These are phyloP conservation scores for Rhagonycha fulva DNA, from an alignment of 2,888 invertebrate genomes.

Conservation along the genomic window DNA sequence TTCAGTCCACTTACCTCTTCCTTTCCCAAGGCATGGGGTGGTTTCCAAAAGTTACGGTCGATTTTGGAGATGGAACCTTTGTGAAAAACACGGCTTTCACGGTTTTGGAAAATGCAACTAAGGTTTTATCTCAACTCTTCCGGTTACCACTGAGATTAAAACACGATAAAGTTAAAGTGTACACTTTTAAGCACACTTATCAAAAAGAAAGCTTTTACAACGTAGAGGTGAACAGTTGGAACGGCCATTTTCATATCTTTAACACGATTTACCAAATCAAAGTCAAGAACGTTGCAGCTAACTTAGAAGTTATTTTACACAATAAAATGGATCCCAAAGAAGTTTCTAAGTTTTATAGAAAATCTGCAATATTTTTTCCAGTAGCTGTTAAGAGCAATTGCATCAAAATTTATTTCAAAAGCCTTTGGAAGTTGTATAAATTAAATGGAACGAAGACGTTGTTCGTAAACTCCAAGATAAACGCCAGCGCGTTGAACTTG, in stretches of 20 bases:
- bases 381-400: background rate
- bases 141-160: background rate
- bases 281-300: background rate
- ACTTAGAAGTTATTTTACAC: background rate
- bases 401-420: background rate
- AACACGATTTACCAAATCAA: background rate
- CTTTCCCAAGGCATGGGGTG: background rate
- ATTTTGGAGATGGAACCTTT: conserved; percentile 8
- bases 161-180: background rate
- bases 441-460: background rate
- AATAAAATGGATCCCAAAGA: background rate
- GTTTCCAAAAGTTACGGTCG: background rate
- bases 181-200: background rate
- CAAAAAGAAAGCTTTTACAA: background rate
- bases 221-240: background rate
- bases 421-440: background rate
- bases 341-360: background rate
- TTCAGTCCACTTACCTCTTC: background rate
- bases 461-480: background rate
- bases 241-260: background rate
- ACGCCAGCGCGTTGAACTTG: background rate
- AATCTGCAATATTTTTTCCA: background rate
- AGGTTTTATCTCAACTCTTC: background rate
- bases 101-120: background rate
- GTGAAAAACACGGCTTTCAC: background rate